Evolutionary conservation across 2,888 invertebrate genomes (phyloP).

Genomic region (Drosophila paranaensis): DNA sequence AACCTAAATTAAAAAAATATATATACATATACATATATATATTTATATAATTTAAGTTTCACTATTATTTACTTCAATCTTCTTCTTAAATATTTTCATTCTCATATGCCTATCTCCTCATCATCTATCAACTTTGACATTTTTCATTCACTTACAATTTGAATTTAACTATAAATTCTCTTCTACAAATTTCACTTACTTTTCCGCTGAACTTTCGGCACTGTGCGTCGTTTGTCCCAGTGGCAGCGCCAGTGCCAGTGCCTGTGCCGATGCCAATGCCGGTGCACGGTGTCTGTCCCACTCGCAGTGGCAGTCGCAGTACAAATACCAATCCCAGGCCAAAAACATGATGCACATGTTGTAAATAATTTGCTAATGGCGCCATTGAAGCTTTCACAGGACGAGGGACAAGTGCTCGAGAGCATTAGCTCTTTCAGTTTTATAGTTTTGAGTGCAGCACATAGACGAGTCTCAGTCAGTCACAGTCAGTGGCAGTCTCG

Average conservation of each 20-base stretch:
- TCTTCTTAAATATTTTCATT: too few species aligned
- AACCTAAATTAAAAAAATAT: too few species aligned
- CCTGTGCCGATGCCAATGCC: not conserved
- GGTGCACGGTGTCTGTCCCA: not conserved
- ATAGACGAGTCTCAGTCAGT: not conserved
- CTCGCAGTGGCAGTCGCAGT: conserved; percentile 4
- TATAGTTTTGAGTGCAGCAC: conserved; percentile 4
- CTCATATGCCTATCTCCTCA: too few species aligned
- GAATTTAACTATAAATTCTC: not conserved
- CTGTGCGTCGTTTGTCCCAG: conserved; percentile 12
- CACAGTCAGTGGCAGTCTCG: conserved; percentile 9
- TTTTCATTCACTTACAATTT: not conserved
- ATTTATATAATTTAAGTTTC: too few species aligned
- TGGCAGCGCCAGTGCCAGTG: not conserved
- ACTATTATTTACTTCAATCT: too few species aligned
- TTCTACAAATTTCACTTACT: too few species aligned
- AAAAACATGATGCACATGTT: conserved; percentile 65
- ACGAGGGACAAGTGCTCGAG: conserved; percentile 5
- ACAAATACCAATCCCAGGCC: conserved; percentile 27
- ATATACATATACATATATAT: too few species aligned
- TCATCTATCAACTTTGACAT: not conserved
- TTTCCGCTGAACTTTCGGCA: conserved; percentile 2
- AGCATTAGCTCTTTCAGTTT: conserved; percentile 2
- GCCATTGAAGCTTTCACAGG: conserved; percentile 43
- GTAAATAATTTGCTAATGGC: conserved; percentile 78